phyloP scores from a whole-genome alignment of 2,888 invertebrate species.

The Lithophane socia region DNA sequence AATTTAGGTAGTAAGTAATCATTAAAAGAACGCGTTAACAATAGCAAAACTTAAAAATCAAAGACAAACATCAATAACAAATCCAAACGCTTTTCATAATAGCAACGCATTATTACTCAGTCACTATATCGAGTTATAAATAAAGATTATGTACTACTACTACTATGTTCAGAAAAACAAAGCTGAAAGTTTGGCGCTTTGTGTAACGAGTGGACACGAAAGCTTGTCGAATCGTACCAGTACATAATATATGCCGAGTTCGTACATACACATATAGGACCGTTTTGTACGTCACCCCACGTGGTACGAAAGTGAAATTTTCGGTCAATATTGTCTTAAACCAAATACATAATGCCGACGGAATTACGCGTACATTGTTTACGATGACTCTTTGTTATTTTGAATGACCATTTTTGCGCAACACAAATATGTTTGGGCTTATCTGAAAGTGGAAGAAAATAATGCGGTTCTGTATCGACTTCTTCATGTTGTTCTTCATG shows the following conservation, averaged over 20 bases:
- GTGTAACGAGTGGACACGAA: conserved; percentile 66
- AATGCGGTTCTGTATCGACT: conserved; percentile 29
- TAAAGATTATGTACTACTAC: neutral
- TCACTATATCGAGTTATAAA: neutral
- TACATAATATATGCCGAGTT: conserved; percentile 21
- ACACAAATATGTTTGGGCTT: conserved; percentile 27
- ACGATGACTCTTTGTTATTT: conserved; percentile 47
- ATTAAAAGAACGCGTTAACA: neutral
- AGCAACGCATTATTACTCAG: conserved; percentile 20
- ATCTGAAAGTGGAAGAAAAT: conserved; percentile 22
- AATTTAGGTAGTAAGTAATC: neutral
- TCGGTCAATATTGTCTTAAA: conserved; percentile 82
- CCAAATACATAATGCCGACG: conserved; percentile 68
- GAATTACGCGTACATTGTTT: conserved; percentile 67
- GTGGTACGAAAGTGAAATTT: conserved; percentile 84
- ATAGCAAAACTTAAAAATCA: neutral
- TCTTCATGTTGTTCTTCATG: too few species aligned
- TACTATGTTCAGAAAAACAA: conserved; percentile 40
- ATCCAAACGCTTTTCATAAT: neutral
- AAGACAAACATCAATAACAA: neutral
- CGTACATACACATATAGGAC: conserved; percentile 24
- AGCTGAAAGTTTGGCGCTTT: conserved; percentile 61
- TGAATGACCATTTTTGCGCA: conserved; percentile 27
- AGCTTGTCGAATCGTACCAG: conserved; percentile 76
- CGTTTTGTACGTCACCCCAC: conserved; percentile 54